Evolutionary conservation across 2,888 invertebrate species (phyloP).

Genomic region (Oscheius sp.): DNA sequence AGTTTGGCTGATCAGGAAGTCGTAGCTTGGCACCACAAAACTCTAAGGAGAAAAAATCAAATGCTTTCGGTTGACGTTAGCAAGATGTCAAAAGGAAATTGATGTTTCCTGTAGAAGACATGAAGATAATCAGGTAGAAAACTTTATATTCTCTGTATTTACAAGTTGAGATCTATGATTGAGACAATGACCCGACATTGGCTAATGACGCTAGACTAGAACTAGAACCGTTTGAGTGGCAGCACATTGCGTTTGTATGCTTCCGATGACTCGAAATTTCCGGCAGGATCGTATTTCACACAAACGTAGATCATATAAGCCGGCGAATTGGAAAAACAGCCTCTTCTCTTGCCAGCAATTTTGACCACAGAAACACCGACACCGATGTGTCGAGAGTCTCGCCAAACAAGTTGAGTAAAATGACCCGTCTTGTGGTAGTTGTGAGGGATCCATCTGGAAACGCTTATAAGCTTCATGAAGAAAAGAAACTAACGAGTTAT

Average conservation of each 20-base stretch:
- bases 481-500: slow-evolving; percentile 48
- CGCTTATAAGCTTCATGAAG: not conserved
- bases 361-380: slow-evolving; percentile 61
- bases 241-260: slow-evolving; percentile 41
- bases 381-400: slow-evolving; percentile 58
- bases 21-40: not conserved
- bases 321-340: slow-evolving; percentile 40
- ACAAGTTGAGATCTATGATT: too few species aligned
- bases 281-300: slow-evolving; percentile 66
- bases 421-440: slow-evolving; percentile 63
- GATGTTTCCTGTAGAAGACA: too few species aligned
- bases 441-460: slow-evolving; percentile 54
- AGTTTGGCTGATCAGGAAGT: slow-evolving; percentile 22
- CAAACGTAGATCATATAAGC: slow-evolving; percentile 58
- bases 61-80: too few species aligned
- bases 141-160: too few species aligned
- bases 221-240: slow-evolving; percentile 29
- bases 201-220: not conserved
- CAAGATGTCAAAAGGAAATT: too few species aligned
- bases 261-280: slow-evolving; percentile 57
- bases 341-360: slow-evolving; percentile 33
- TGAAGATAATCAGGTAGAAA: too few species aligned
- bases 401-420: slow-evolving; percentile 70
- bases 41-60: too few species aligned
- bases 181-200: too few species aligned